Base-by-base conservation (phyloP, 2,888 invertebrate genomes). In the Penaeus monodon region DNA sequence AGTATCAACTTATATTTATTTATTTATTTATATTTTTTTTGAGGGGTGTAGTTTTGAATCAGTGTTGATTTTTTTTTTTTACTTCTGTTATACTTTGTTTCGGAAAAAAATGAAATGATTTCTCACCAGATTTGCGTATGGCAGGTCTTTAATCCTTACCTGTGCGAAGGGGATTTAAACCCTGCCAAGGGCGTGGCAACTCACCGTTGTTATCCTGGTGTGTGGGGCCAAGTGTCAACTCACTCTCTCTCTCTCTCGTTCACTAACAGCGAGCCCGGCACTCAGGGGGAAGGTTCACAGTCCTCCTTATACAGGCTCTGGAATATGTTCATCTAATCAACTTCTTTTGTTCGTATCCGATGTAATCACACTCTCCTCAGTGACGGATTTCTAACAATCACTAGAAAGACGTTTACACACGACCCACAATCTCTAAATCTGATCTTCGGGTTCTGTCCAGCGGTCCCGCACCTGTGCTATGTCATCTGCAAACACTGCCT, bases 341-440 rank as follows among this genome's bases (percentile, higher is more conserved):
- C 57, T 57, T 57, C 57, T 57, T 57, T 57, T 57, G 57, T 57
- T 57, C 57, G 57, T 57, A 57, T 57, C 57, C 57, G 57, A 57
- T 57, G 57, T 57, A 57, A 57, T 57, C 57, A 20, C 57, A 57
- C 57, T 57, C 57, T 57, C 57, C 57, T 14, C 57, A 57, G 57
- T 57, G 57, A 57, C 57, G 57, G 57, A 57, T 57, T 57, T 57
- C 57, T 57, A 57, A 57, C 57, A 57, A 57, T 57, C 57, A 57
- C 20, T 49, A n/a, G 44, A 76, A 24, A 76, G 76, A 76, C 44
- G 76, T 76, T 17, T 27, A 44, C 44, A 44, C 76, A 38, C 76
- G 76, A 76, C 76, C 57, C 38, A 76, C 76, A 38, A 76, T 76
- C 76, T 76, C 38, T 76, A 76, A 44, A 76, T 76, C 76, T 76